Base-by-base conservation (phyloP, 2,888 invertebrate genomes). In the Trachelus tabidus region DNA sequence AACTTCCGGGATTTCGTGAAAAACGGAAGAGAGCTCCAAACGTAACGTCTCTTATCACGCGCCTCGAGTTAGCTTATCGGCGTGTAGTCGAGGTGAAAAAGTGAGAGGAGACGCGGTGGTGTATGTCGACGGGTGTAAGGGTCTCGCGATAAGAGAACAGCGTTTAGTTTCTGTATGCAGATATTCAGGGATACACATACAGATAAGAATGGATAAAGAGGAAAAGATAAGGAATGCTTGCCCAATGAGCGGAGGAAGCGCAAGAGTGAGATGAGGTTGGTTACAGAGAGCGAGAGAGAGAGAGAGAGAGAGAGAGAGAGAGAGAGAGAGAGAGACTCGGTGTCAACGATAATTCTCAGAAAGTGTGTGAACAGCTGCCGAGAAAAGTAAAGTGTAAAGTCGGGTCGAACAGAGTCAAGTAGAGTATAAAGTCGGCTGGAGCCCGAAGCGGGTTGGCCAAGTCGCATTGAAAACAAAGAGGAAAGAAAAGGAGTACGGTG, bases 341-440 rank as follows among this genome's bases (percentile, higher is more conserved):
- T 69, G 69, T 69, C 69, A 33, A 69, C 69, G 69, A 69, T 69
- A 69, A 69, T 33, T 69, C 69, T 69, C 6, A 4, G n/a, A 30
- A 30, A 69, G 69, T 69, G 69, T 30, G 69, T 69, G 69, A 69
- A 69, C 69, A 69, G 69, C 69, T 69, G 69, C 69, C 30, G 40
- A 15, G 40, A 40, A 40, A 40, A 40, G 40, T 40, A 4, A 40
- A 40, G 40, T 40, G 40, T 40, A 6, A 15, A 40, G 40, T 15
- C 40, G 40, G 40, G 40, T 40, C 40, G 40, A 15, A 15, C 40
- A 15, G 40, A 40, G 40, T 40, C 40, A 40, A 40, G 40, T 40
- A 40, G 40, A 40, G 40, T 40, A 40, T 40, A 40, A 15, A 40
- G 15, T 40, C 40, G 40, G 40, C 15, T 40, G 15, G 15, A 40